Evolutionary conservation across 2,888 invertebrate species (phyloP).

Genomic region (Pteria penguin): DNA sequence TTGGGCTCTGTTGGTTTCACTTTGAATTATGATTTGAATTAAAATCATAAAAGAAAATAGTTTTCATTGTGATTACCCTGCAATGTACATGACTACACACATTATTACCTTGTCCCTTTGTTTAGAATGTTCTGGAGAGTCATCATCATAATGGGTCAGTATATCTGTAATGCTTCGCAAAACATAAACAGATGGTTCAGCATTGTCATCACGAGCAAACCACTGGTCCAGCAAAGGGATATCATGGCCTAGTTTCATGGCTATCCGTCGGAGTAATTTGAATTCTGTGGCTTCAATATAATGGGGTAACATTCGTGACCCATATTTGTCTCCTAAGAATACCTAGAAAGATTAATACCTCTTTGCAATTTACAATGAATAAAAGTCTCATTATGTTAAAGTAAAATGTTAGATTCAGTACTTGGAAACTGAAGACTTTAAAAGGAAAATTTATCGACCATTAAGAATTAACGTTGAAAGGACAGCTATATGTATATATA

Average conservation of each 20-base stretch:
- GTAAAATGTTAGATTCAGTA: no score
- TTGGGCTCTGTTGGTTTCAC: no score
- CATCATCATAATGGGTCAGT: conserved; percentile 65
- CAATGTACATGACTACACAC: no score
- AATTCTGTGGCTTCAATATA: conserved; percentile 72
- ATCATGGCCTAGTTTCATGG: conserved; percentile 59
- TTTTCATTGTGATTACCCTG: no score
- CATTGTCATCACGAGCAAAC: conserved; percentile 74
- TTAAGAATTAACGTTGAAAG: no score
- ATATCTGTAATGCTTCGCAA: conserved; percentile 80
- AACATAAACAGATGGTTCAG: conserved; percentile 69
- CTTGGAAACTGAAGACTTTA: no score
- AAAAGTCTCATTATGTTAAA: no score
- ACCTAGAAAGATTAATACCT: conserved; percentile 52
- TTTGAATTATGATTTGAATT: no score
- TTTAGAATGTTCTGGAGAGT: conserved; percentile 56
- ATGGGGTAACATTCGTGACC: conserved; percentile 72
- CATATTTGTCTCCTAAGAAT: conserved; percentile 78
- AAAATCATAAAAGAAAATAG: no score
- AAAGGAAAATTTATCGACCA: no score
- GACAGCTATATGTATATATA: no score
- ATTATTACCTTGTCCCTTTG: conserved; percentile 60
- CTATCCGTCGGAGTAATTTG: conserved; percentile 62
- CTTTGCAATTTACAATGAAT: neutral
- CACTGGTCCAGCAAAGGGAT: conserved; percentile 68